Evolutionary conservation across 2,888 invertebrate species (phyloP).

Genomic region (Andrena bicolor): DNA sequence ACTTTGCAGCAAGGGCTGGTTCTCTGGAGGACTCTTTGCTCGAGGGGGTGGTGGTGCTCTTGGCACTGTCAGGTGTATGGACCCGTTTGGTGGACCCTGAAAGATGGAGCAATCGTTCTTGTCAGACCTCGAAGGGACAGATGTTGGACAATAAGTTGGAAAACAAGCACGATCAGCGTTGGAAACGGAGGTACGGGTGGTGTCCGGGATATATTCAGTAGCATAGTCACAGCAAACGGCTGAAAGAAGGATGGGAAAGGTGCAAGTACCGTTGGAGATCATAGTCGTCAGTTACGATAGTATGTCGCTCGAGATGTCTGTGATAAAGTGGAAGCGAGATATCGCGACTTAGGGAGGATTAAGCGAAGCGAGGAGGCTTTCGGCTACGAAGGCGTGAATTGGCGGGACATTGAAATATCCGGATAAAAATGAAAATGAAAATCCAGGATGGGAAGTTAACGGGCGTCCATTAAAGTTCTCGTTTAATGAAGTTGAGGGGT

Average conservation of each 20-base stretch:
- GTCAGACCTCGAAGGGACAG: not conserved
- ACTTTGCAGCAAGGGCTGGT: conserved; percentile 86
- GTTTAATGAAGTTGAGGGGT: conserved; percentile 40
- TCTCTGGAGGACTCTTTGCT: conserved; percentile 87
- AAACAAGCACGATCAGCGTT: no score
- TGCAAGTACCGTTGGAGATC: not conserved
- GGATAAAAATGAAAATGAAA: conserved; percentile 21
- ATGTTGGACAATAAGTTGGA: no score
- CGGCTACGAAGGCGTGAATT: not conserved
- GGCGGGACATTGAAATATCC: conserved; percentile 15
- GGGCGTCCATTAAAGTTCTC: conserved; percentile 29
- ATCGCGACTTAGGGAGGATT: not conserved
- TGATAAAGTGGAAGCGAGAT: not conserved
- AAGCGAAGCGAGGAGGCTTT: not conserved
- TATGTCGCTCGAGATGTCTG: not conserved
- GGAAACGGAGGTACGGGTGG: no score
- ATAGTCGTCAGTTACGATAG: not conserved
- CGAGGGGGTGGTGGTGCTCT: conserved; percentile 87
- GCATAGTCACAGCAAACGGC: not conserved
- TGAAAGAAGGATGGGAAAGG: not conserved
- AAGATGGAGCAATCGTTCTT: conserved; percentile 33
- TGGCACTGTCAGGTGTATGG: conserved; percentile 87
- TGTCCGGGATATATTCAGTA: no score
- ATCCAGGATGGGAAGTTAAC: not conserved
- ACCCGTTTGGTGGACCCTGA: conserved; percentile 83